Conservation (phyloP, 1,140 invertebrate genomes). For the Drosophila truncata region DNA sequence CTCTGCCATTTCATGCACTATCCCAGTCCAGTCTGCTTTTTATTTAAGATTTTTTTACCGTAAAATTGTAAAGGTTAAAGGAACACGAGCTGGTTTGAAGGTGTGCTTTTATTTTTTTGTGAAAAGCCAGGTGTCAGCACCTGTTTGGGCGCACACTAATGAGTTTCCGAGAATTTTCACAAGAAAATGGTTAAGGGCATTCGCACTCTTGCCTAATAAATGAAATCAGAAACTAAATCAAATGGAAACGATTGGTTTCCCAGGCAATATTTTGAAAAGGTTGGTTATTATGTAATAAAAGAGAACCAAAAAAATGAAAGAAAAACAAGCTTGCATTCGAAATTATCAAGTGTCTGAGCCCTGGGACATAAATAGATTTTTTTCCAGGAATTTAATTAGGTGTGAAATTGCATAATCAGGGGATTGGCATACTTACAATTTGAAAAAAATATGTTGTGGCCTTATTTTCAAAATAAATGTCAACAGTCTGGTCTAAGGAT, state of each 20-base stretch:
- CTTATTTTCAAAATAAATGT: not conserved
- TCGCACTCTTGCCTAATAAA: conserved; percentile 14
- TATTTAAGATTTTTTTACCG: not conserved
- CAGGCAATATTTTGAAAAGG: conserved; percentile 4
- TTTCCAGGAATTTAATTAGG: conserved; percentile 2
- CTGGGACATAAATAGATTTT: not conserved
- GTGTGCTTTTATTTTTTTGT: not conserved
- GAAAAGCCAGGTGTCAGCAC: conserved; percentile 43
- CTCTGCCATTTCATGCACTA: not conserved
- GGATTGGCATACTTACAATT: not conserved
- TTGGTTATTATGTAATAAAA: conserved; percentile 7
- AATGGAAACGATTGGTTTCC: conserved; percentile 43
- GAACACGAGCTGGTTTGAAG: conserved; percentile 17
- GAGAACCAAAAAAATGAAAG: not conserved
- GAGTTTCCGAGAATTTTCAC: conserved; percentile 51
- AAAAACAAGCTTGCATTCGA: not conserved
- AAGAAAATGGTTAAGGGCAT: conserved; percentile 13
- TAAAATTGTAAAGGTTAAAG: not conserved
- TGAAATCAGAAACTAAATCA: conserved; percentile 38
- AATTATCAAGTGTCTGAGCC: conserved; percentile 16
- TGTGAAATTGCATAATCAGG: conserved; percentile 1
- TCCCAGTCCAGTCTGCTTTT: not conserved
- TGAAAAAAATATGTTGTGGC: not conserved
- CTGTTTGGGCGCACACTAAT: conserved; percentile 57
- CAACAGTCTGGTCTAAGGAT: not conserved